Conservation (phyloP, 2,113 vertebrate genomes). For the Sinocyclocheilus rhinocerous region DNA sequence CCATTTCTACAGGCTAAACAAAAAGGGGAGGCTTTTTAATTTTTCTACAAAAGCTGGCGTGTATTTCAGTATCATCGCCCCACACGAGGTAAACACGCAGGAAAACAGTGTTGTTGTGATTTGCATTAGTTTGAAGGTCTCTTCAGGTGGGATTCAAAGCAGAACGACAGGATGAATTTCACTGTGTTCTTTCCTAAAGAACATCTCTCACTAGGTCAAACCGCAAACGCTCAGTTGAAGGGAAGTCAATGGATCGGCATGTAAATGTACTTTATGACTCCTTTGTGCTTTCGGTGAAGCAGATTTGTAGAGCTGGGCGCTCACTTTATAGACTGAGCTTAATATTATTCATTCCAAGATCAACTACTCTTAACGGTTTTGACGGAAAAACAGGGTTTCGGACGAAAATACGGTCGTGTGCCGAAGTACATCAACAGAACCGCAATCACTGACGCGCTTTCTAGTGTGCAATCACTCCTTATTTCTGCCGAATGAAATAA, state of each 20-base stretch:
- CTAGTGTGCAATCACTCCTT: background rate
- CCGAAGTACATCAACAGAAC: background rate
- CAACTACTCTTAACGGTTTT: constrained; percentile 13
- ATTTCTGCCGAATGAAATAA: constrained; percentile 10
- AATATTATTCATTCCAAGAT: constrained; percentile 32
- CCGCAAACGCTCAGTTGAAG: constrained; percentile 45
- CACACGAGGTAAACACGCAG: background rate
- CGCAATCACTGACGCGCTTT: background rate
- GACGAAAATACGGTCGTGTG: constrained; percentile 19
- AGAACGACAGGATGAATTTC: constrained; percentile 38
- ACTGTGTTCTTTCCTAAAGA: constrained; percentile 41
- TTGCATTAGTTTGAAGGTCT: constrained; percentile 37
- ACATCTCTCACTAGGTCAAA: constrained; percentile 36
- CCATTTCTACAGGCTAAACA: constrained; percentile 10
- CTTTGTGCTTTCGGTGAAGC: constrained; percentile 8
- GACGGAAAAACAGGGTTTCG: constrained; percentile 20
- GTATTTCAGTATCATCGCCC: background rate
- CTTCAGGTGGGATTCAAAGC: constrained; percentile 38
- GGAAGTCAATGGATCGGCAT: constrained; percentile 30
- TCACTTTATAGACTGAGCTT: constrained; percentile 20
- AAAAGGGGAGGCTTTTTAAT: background rate
- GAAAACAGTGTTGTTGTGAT: constrained; percentile 4
- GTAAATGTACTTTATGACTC: constrained; percentile 44
- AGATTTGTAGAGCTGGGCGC: constrained; percentile 22
- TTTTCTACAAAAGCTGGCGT: background rate